Evolutionary conservation across 1,140 invertebrate genomes (phyloP).

Genomic region (Stratiolaelaps scimitus): DNA sequence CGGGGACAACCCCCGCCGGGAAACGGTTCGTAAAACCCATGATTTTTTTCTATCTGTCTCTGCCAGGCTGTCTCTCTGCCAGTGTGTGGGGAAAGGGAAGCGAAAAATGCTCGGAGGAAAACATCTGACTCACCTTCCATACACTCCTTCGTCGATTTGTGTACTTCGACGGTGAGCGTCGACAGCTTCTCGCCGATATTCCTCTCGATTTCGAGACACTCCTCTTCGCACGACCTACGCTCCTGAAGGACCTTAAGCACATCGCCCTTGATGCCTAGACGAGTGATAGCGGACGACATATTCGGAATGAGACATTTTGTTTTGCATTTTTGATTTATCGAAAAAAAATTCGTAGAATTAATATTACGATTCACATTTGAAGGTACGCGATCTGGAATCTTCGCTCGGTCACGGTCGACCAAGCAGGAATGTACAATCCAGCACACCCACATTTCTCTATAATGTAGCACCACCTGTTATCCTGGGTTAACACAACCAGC

Average conservation of each 20-base stretch:
- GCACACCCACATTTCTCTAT: too few species aligned
- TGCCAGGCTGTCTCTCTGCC: too few species aligned
- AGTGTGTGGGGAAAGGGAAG: too few species aligned
- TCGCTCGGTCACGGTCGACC: neutral
- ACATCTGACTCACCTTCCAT: neutral
- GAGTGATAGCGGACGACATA: neutral
- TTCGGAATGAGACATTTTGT: too few species aligned
- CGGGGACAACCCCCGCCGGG: too few species aligned
- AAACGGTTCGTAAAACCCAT: too few species aligned
- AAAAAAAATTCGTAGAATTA: neutral
- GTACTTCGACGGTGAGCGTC: neutral
- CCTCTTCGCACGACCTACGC: neutral
- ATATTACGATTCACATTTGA: too few species aligned
- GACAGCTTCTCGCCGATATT: conserved; percentile 11
- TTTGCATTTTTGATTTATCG: neutral
- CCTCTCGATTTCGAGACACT: conserved; percentile 12
- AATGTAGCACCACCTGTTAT: too few species aligned
- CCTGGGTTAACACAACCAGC: too few species aligned
- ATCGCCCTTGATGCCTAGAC: neutral
- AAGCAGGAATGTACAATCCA: too few species aligned
- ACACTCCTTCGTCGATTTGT: conserved; percentile 16
- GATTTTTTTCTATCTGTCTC: too few species aligned
- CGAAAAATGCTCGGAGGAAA: too few species aligned
- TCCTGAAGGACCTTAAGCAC: conserved; percentile 4
- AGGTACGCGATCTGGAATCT: neutral